These are phyloP conservation scores for Capromys pilorides DNA, from an alignment of 2,797 vertebrate genomes.

Conservation along the genomic window DNA sequence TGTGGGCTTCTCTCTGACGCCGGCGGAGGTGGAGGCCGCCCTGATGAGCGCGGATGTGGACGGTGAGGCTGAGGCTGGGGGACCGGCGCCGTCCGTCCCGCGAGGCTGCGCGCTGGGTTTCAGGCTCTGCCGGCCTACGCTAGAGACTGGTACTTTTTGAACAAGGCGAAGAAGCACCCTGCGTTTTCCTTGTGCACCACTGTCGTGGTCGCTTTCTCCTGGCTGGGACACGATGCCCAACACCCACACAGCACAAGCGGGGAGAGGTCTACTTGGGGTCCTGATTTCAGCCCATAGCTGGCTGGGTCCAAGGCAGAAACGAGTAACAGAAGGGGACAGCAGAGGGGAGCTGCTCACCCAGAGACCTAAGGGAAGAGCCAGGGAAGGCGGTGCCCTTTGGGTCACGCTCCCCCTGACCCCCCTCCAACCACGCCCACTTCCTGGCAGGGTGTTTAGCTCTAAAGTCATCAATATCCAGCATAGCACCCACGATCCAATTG, in stretches of 20 bases:
- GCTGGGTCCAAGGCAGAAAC: background rate
- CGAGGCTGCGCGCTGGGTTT: no score
- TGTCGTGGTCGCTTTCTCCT: background rate
- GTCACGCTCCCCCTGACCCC: background rate
- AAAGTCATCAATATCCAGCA: background rate
- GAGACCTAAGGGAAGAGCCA: background rate
- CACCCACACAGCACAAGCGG: background rate
- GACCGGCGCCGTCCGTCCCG: no score
- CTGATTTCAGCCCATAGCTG: background rate
- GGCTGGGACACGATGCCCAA: background rate
- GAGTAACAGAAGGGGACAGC: background rate
- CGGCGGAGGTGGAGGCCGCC: constrained; percentile 59
- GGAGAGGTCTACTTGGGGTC: background rate
- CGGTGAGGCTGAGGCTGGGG: constrained; percentile 44
- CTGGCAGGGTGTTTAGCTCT: background rate
- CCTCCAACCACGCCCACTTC: background rate
- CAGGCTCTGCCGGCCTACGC: background rate
- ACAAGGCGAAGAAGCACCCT: background rate
- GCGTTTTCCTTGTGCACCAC: background rate
- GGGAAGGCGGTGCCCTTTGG: background rate
- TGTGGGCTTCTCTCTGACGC: constrained; percentile 46
- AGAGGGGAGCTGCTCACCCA: background rate
- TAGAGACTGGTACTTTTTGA: background rate
- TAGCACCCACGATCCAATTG: background rate
- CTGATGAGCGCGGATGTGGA: constrained; percentile 69